These are phyloP conservation scores for Rallus crepitans DNA, from an alignment of 2,797 vertebrate genomes.

Conservation along the genomic window DNA sequence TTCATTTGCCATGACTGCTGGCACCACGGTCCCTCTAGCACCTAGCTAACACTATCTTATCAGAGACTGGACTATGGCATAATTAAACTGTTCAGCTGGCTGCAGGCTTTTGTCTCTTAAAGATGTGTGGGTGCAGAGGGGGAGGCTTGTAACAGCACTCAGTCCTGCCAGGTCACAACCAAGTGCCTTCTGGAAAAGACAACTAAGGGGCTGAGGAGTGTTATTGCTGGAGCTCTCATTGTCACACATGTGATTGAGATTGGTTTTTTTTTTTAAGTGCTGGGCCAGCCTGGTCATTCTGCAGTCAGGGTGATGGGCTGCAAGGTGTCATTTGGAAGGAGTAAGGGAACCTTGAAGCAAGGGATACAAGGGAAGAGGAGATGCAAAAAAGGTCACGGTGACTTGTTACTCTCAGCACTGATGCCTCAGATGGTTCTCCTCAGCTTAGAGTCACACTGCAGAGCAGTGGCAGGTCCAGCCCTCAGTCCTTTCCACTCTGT, in stretches of 20 bases:
- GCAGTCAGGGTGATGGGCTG: not conserved
- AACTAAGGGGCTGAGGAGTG: not conserved
- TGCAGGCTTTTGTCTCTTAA: not conserved
- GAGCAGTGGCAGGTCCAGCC: not conserved
- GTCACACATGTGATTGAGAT: not conserved
- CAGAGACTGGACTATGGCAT: not conserved
- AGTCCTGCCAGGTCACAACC: rapidly evolving
- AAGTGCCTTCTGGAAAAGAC: not conserved
- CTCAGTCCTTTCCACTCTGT: not conserved
- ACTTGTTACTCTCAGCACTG: not conserved
- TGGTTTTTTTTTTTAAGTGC: not conserved
- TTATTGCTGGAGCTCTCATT: not conserved
- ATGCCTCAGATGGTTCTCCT: not conserved
- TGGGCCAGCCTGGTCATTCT: not conserved
- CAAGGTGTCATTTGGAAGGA: not conserved
- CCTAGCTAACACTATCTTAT: not conserved
- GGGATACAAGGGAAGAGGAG: not conserved
- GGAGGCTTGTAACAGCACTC: not conserved
- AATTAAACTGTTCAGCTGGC: not conserved
- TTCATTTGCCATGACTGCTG: not conserved
- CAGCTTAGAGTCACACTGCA: not conserved
- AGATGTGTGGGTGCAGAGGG: not conserved
- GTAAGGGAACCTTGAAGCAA: not conserved
- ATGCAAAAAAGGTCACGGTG: not conserved
- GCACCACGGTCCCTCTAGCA: not conserved